Conservation (phyloP, 2,113 vertebrate genomes). For the Gymnobelideus leadbeateri region DNA sequence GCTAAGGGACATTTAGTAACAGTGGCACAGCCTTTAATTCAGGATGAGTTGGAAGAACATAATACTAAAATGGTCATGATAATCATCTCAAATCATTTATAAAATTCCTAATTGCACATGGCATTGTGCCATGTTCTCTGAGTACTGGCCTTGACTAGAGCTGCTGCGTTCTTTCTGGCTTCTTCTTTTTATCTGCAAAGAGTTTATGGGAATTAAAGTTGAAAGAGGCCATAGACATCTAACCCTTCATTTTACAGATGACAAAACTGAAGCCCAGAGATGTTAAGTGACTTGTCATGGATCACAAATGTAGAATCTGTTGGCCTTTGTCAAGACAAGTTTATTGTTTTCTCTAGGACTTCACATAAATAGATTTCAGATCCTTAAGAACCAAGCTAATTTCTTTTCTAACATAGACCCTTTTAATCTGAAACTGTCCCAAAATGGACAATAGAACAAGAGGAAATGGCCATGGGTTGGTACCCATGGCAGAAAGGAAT, state of each 20-base stretch:
- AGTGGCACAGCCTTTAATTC: background rate
- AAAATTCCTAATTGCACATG: background rate
- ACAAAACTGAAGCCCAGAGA: background rate
- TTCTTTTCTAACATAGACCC: background rate
- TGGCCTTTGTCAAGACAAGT: background rate
- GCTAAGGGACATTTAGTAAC: background rate
- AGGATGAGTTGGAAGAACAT: background rate
- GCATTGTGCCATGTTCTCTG: background rate
- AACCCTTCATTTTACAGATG: background rate
- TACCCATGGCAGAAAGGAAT: background rate
- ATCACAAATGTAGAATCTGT: background rate
- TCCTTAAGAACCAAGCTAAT: background rate
- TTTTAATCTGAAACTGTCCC: background rate
- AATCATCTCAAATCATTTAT: background rate
- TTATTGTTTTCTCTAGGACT: background rate
- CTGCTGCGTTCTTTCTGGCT: background rate
- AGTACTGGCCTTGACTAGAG: background rate
- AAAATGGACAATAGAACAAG: background rate
- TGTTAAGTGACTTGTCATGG: background rate
- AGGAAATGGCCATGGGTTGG: background rate
- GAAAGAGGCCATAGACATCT: background rate
- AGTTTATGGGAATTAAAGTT: background rate
- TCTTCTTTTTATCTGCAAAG: background rate
- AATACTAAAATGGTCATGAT: background rate
- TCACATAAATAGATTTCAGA: background rate